phyloP scores from a whole-genome alignment of 2,797 vertebrate genomes.

The Pangasius mekongensis region DNA sequence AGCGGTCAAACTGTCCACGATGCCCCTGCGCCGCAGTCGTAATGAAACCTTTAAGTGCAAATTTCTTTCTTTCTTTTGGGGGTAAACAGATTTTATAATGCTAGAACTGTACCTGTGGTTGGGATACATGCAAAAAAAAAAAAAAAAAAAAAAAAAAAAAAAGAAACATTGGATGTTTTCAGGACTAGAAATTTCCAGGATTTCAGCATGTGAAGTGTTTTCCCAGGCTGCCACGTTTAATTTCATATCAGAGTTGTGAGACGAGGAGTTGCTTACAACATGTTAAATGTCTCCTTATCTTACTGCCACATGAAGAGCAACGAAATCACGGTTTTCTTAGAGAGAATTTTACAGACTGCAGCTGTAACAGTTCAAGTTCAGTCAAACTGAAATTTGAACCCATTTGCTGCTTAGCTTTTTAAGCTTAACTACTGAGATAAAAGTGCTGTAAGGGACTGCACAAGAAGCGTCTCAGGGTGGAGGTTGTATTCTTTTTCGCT shows the following conservation, averaged over 20 bases:
- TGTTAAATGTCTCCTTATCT: not conserved
- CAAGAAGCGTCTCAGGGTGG: not conserved
- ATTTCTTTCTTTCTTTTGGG: not conserved
- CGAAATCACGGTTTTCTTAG: not conserved
- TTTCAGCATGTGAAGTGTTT: not conserved
- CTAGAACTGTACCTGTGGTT: not conserved
- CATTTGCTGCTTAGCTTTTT: not conserved
- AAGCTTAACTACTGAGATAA: not conserved
- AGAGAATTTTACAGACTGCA: not conserved
- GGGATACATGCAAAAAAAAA: too few species aligned
- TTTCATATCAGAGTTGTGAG: not conserved
- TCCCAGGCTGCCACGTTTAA: not conserved
- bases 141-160: too few species aligned
- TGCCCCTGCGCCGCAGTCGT: not conserved
- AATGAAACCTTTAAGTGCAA: not conserved
- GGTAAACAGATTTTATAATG: not conserved
- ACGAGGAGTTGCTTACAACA: not conserved
- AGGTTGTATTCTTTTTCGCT: too few species aligned
- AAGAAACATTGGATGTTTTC: not conserved
- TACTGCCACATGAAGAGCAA: not conserved
- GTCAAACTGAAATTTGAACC: not conserved
- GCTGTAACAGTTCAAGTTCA: not conserved
- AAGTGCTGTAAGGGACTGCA: not conserved
- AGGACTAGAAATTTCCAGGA: not conserved
- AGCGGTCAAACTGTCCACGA: not conserved